Percentiles rank a stretch among this genome's conserved stretches.
phyloP scores from a whole-genome alignment of 2,113 vertebrate species.

The Scomber colias region DNA sequence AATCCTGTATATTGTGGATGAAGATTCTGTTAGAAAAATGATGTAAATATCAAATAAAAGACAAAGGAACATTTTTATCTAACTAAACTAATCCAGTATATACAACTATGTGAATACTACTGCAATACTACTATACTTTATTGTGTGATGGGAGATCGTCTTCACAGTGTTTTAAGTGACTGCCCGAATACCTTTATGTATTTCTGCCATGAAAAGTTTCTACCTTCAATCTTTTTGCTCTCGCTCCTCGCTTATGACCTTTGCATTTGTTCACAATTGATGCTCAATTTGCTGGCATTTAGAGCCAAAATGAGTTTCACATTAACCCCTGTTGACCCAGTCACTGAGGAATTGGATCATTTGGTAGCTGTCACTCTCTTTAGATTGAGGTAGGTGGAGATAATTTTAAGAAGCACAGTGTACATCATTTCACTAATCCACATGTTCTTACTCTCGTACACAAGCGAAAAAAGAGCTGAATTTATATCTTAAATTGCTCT shows the following conservation, averaged over 20 bases:
- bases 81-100: neutral
- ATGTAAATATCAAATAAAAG: neutral
- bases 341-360: constrained; percentile 56
- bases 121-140: neutral
- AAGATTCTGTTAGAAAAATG: neutral
- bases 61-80: neutral
- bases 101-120: neutral
- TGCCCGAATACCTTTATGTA: constrained; percentile 14
- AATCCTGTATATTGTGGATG: neutral
- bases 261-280: constrained; percentile 77
- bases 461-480: neutral
- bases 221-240: constrained; percentile 47
- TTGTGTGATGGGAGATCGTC: neutral
- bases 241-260: constrained; percentile 73
- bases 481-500: constrained; percentile 27
- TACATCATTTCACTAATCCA: constrained; percentile 38
- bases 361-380: constrained; percentile 64
- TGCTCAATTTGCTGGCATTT: constrained; percentile 80
- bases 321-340: constrained; percentile 67
- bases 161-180: constrained; percentile 9
- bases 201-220: constrained; percentile 63
- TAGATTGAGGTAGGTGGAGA: constrained; percentile 23
- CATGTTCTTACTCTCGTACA: constrained; percentile 17
- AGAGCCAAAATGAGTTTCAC: constrained; percentile 70
- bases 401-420: constrained; percentile 34